These are phyloP conservation scores for Micromys minutus DNA, from an alignment of 2,113 vertebrate genomes.

Conservation along the genomic window DNA sequence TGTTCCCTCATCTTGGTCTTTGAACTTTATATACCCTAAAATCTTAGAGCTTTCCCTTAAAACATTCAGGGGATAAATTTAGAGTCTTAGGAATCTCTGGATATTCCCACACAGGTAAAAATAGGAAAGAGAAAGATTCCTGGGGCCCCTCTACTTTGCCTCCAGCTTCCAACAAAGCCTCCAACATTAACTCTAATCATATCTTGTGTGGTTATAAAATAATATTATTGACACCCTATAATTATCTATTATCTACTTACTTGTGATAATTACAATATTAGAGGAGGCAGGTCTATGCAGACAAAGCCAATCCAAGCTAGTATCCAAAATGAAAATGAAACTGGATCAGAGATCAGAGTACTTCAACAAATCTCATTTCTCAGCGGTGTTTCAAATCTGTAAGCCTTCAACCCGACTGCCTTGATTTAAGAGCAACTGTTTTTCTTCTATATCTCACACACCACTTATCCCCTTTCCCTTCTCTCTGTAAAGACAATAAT, in stretches of 20 bases:
- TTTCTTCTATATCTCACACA: background rate
- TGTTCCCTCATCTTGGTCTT: conserved; percentile 35
- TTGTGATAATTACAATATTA: conserved; percentile 68
- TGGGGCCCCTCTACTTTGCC: conserved; percentile 1
- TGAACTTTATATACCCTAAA: conserved; percentile 34
- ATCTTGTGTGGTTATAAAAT: conserved; percentile 72
- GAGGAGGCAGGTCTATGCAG: conserved; percentile 56
- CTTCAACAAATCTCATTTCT: background rate
- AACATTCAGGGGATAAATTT: background rate
- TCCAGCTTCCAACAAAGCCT: conserved; percentile 26
- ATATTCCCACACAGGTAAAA: conserved; percentile 36
- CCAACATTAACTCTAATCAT: conserved; percentile 71
- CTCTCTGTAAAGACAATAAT: conserved; percentile 59
- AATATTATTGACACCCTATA: conserved; percentile 74
- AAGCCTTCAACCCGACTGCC: background rate
- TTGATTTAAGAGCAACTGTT: conserved; percentile 36
- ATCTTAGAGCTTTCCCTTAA: conserved; percentile 29
- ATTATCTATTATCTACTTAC: conserved; percentile 74
- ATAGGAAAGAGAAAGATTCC: conserved; percentile 38
- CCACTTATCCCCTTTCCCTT: background rate
- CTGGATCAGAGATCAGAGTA: background rate
- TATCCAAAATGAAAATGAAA: conserved; percentile 68
- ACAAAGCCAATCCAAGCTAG: conserved; percentile 62
- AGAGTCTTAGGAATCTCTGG: conserved; percentile 54
- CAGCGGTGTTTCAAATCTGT: background rate